phyloP scores from a whole-genome alignment of 1,140 invertebrate species.

The Helicoverpa zea region DNA sequence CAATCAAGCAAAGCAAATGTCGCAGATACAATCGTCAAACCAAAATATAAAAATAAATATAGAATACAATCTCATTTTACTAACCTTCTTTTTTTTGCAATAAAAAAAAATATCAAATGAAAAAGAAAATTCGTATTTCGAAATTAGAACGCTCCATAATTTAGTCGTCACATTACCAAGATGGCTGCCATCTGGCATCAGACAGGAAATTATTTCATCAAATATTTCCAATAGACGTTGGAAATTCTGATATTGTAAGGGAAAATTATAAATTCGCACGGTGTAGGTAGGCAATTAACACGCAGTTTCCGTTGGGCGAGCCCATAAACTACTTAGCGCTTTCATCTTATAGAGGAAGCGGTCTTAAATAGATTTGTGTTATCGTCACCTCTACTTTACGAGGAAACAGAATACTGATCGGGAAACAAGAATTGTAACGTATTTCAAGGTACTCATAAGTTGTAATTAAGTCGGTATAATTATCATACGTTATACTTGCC shows the following conservation, averaged over 20 bases:
- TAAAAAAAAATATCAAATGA: too few relatives aligned
- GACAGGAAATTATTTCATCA: conserved; percentile 6
- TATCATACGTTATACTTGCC: too few relatives aligned
- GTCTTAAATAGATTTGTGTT: conserved; percentile 10
- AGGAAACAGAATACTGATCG: too few relatives aligned
- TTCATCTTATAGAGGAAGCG: background rate
- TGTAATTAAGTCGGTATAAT: too few relatives aligned
- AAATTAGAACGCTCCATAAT: background rate
- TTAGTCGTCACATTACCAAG: background rate
- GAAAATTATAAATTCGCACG: background rate
- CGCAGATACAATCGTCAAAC: background rate
- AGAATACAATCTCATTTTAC: background rate
- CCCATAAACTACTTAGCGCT: conserved; percentile 16
- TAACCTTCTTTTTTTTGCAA: too few relatives aligned
- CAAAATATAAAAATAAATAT: background rate
- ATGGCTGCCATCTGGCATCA: background rate
- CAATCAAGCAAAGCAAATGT: background rate
- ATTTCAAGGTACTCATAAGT: too few relatives aligned
- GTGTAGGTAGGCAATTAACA: background rate
- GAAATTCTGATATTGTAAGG: background rate
- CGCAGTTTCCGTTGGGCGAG: background rate
- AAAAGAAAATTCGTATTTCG: too few relatives aligned
- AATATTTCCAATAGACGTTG: background rate
- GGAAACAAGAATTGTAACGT: too few relatives aligned
- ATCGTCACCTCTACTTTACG: conserved; percentile 4